A percentile compares a stretch with the other conserved stretches of the same genome.
These are phyloP conservation scores for Bruchidius siliquastri DNA, from an alignment of 2,888 invertebrate genomes.

Conservation along the genomic window DNA sequence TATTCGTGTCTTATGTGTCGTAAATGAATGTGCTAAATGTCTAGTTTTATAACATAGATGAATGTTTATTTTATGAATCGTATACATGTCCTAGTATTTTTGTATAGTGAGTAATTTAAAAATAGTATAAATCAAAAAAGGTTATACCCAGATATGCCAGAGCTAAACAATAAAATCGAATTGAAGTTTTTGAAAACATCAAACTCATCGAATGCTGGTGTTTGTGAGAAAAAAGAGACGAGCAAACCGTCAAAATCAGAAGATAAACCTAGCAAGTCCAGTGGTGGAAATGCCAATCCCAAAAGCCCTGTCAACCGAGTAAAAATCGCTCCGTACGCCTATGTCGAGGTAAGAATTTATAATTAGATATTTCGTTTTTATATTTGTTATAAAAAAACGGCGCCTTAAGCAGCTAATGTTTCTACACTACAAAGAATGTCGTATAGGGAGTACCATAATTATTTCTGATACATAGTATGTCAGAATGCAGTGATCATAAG, in stretches of 20 bases:
- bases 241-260: conserved; percentile 13
- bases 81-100: background rate
- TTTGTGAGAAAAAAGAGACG: conserved; percentile 8
- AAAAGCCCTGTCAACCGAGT: conserved; percentile 36
- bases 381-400: no score
- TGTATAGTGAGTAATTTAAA: background rate
- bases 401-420: no score
- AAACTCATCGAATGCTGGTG: conserved; percentile 7
- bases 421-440: no score
- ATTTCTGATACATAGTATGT: no score
- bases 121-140: no score
- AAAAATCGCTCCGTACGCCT: conserved; percentile 41
- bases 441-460: no score
- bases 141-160: conserved; percentile 21
- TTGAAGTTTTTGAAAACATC: conserved; percentile 25
- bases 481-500: no score
- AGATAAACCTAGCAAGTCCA: conserved; percentile 11
- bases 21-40: background rate
- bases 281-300: conserved; percentile 20
- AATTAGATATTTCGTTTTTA: no score
- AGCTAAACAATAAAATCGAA: conserved; percentile 28
- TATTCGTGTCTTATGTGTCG: background rate
- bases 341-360: conserved; percentile 38
- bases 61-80: background rate
- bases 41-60: background rate